Percentiles rank a stretch among this genome's conserved stretches.
Conservation (phyloP, 2,797 vertebrate species). For the Lithobates pipiens region DNA sequence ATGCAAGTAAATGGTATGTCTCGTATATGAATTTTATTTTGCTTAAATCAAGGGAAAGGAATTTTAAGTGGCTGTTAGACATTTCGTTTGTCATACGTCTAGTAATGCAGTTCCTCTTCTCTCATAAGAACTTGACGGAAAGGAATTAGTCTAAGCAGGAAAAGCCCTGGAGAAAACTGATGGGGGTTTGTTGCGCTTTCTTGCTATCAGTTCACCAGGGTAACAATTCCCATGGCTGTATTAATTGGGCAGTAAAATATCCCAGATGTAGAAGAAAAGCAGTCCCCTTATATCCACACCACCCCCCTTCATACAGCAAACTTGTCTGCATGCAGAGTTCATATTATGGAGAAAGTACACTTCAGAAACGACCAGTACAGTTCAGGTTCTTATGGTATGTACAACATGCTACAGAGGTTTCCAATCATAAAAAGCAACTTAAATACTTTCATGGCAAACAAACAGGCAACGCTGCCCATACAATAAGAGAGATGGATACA, state of each 20-base stretch:
- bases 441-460: background rate
- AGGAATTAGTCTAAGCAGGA: constrained; percentile 55
- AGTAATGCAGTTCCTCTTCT: constrained; percentile 54
- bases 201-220: constrained; percentile 52
- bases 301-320: constrained; percentile 3
- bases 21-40: constrained; percentile 56
- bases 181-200: constrained; percentile 25
- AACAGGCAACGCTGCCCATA: no score
- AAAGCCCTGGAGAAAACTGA: constrained; percentile 53
- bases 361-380: background rate
- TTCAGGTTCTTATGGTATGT: background rate
- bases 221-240: constrained; percentile 40
- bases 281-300: constrained; percentile 7
- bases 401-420: background rate
- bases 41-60: constrained; percentile 58
- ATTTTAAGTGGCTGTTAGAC: constrained; percentile 61
- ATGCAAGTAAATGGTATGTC: constrained; percentile 47
- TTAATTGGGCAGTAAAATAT: constrained; percentile 51
- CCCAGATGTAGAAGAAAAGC: constrained; percentile 39
- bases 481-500: no score
- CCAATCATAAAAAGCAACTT: background rate
- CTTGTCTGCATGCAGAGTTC: background rate
- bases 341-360: background rate
- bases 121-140: constrained; percentile 46
- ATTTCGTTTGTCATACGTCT: constrained; percentile 54